Base-by-base conservation (phyloP, 2,113 vertebrate genomes). In the Paradoxurus hermaphroditus region DNA sequence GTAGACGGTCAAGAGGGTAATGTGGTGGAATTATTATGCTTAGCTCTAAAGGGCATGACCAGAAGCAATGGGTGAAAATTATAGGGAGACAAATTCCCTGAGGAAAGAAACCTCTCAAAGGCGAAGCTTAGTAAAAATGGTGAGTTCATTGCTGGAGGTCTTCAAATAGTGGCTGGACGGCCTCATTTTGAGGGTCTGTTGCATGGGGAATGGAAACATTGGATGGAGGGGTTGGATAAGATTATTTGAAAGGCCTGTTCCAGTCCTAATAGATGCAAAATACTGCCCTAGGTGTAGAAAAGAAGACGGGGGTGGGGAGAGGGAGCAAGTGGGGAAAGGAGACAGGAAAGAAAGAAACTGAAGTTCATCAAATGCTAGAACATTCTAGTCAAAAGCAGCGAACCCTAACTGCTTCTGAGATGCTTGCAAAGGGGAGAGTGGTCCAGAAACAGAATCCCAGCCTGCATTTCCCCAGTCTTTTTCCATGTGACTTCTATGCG, bases 11-110 rank as follows among this genome's bases (percentile, higher is more conserved):
- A 14, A 18, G 44, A 46, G 81, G 85, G 46, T 59, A 88, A 95
- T 89, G 77, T 67, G 86, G 72, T 89, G 21, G 72, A 94, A 97
- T 97, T 95, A 86, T 87, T 91, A 59, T 97, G 82, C 86, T 97
- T 94, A 86, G 86, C 31, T 96, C 93, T 44, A 85, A 91, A 94
- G 39, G 93, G 82, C 53, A 88, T 44, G 95, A 77, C 59, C 85
- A 94, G 91, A 97, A 96, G 82, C 15, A 88, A 82, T 93, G 88
- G 91, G 51, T 94, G n/a, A 88, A 97, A 97, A 97, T 94, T 91
- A 93, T 81, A 81, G 36, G 46, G 65, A 96, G 68, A 93, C 31
- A 83, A 85, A 96, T 73, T 91, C 70, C n/a, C 44, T 88, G 41
- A 79, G 72, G 31, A 27, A 94, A 96, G 88, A 94, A 91, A 75